Evolutionary conservation across 2,797 vertebrate genomes (phyloP), one percentile per base, ranked within the genome.

Genomic region (Lepilemur septentrionalis): DNA sequence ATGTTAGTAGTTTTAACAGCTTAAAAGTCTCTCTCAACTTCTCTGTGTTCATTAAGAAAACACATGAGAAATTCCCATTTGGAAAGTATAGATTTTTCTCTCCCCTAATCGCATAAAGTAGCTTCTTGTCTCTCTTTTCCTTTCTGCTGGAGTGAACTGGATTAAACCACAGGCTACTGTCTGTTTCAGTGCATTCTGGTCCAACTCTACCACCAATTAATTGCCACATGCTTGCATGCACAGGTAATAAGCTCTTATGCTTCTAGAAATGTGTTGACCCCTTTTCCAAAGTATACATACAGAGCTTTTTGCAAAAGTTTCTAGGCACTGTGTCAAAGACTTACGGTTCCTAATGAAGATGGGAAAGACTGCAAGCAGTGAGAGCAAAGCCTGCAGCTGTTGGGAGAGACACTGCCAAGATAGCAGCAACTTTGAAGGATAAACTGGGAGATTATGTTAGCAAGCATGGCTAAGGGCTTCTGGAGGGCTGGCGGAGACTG

Each of bases 1-100:
- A 88, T 50, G 52, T 81, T 95, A 95, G 86, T 84, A 96, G 91
- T 97, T 97, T 92, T 96, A 97, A 92, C 96, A 97, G 97, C 97
- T 97, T 97, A 73, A 97, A 96, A 97, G 95, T 96, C 84, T 96
- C 89, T 95, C 91, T 97, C 96, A 93, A 70, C 80, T 95, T 96
- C 97, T 95, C 82, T 75, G 20, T 55, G 93, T 97, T 97, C 97
- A 97, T 98, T 97, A 98, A 97, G 96, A 96, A 91, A 96, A 92
- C 94, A 95, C 75, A 83, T 0, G 92, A 97, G 86, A 80, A 97
- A 97, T 87, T 97, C 97, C 97, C 96, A 82, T 73, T 83, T 96
- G 97, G 79, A 88, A 95, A 93, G 94, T 97, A 97, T 98, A 75
- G 97, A 98, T 98, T 97, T 97, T 97, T 93, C 94, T 95, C 89